These are phyloP conservation scores for Nilaparvata lugens DNA, from an alignment of 1,140 invertebrate genomes.

Conservation along the genomic window DNA sequence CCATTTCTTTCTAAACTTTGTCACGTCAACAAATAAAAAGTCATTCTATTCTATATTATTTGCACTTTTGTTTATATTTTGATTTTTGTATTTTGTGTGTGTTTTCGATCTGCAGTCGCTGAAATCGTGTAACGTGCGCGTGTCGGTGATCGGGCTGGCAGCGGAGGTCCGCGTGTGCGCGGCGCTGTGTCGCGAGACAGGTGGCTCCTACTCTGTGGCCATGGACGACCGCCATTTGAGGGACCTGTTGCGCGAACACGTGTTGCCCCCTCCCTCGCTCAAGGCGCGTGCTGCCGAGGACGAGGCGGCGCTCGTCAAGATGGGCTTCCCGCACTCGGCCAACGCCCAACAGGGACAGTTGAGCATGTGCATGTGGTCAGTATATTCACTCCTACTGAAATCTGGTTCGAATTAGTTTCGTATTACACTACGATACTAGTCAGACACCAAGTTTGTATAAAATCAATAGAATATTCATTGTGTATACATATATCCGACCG, in stretches of 20 bases:
- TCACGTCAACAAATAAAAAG: too few relatives aligned
- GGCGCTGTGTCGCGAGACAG: constrained; percentile 71
- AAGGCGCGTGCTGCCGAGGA: constrained; percentile 43
- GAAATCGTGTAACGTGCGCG: constrained; percentile 48
- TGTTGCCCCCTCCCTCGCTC: constrained; percentile 80
- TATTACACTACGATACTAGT: too few relatives aligned
- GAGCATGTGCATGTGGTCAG: constrained; percentile 79
- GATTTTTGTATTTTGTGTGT: constrained; percentile 18
- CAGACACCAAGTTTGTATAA: too few relatives aligned
- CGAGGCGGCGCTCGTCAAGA: constrained; percentile 79
- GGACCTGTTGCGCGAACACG: constrained; percentile 39
- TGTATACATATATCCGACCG: too few relatives aligned
- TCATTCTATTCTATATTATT: too few relatives aligned
- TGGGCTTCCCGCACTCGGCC: constrained; percentile 81
- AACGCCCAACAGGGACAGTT: constrained; percentile 48
- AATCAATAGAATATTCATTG: too few relatives aligned
- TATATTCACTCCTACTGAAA: too few relatives aligned
- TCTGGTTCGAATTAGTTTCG: neutral
- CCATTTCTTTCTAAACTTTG: too few relatives aligned
- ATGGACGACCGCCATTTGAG: constrained; percentile 84
- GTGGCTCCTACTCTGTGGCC: constrained; percentile 76
- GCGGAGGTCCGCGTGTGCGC: constrained; percentile 92
- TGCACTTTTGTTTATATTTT: neutral
- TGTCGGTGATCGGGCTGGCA: constrained; percentile 84
- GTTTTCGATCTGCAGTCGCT: constrained; percentile 50